Percentiles rank a stretch among this genome's conserved stretches.
These are phyloP conservation scores for Parotocinclus haroldoi DNA, from an alignment of 2,797 vertebrate genomes.

Conservation along the genomic window DNA sequence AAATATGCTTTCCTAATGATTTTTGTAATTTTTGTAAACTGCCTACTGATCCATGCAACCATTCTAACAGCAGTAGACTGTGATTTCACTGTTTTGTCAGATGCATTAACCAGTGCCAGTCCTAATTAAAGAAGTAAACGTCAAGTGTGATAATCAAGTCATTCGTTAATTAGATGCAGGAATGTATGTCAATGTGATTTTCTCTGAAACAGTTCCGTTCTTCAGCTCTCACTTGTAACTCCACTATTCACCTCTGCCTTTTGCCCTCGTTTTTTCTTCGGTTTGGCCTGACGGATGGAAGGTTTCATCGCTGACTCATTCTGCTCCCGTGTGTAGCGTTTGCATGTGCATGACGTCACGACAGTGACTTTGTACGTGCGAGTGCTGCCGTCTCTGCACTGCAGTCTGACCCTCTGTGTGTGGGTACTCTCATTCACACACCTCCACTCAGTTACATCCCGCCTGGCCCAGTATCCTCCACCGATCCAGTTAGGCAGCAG, in stretches of 20 bases:
- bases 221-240: too few species aligned
- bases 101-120: too few species aligned
- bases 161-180: too few species aligned
- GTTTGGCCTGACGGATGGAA: conserved; percentile 60
- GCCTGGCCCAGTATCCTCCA: conserved; percentile 83
- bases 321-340: conserved; percentile 85
- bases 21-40: too few species aligned
- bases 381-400: conserved; percentile 85
- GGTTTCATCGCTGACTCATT: conserved; percentile 85
- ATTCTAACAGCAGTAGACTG: too few species aligned
- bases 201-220: too few species aligned
- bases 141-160: too few species aligned
- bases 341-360: conserved; percentile 93
- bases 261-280: neutral
- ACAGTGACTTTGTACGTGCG: conserved; percentile 93
- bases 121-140: neutral
- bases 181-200: neutral
- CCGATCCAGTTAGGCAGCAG: conserved; percentile 93
- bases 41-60: too few species aligned
- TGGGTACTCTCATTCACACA: conserved; percentile 87
- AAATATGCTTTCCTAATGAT: too few species aligned
- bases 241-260: too few species aligned
- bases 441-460: conserved; percentile 85
- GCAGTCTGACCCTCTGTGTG: conserved; percentile 87
- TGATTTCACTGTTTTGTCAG: too few species aligned